Conservation (phyloP, 1,140 invertebrate genomes). For the Papilio polytes region DNA sequence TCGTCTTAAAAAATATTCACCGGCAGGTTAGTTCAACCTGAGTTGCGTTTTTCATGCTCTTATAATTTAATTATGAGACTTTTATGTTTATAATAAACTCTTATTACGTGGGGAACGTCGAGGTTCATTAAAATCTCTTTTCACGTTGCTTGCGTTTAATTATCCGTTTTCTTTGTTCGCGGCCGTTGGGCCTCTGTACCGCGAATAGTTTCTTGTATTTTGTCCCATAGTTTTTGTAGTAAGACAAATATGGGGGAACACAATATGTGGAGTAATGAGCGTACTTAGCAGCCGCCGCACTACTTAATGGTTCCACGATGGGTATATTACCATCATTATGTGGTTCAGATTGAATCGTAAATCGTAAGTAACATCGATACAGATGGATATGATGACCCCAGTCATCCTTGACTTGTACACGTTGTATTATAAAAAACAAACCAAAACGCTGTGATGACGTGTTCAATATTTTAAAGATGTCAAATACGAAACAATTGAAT, state of each 20-base stretch:
- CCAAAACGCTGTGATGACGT: background rate
- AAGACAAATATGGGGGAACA: conserved; percentile 41
- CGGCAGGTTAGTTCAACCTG: conserved; percentile 25
- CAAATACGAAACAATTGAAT: background rate
- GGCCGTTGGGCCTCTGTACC: conserved; percentile 60
- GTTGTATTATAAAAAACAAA: background rate
- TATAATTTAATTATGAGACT: conserved; percentile 68
- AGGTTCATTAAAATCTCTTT: conserved; percentile 79
- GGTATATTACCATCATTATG: background rate
- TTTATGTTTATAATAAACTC: conserved; percentile 76
- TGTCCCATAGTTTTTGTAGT: conserved; percentile 45
- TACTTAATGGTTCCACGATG: background rate
- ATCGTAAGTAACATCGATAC: background rate
- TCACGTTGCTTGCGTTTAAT: conserved; percentile 74
- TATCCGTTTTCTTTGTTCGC: conserved; percentile 80
- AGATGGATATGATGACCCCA: background rate
- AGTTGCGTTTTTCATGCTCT: conserved; percentile 52
- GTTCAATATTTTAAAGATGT: background rate
- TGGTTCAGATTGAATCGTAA: background rate
- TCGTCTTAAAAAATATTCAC: conserved; percentile 34
- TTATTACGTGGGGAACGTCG: conserved; percentile 71
- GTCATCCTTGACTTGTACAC: background rate
- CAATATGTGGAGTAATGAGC: conserved; percentile 28
- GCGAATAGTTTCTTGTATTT: conserved; percentile 61
- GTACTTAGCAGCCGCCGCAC: background rate